A percentile compares a stretch with the other conserved stretches of the same genome.
These are phyloP conservation scores for Phrynosoma platyrhinos DNA, from an alignment of 2,113 vertebrate species.

Conservation along the genomic window DNA sequence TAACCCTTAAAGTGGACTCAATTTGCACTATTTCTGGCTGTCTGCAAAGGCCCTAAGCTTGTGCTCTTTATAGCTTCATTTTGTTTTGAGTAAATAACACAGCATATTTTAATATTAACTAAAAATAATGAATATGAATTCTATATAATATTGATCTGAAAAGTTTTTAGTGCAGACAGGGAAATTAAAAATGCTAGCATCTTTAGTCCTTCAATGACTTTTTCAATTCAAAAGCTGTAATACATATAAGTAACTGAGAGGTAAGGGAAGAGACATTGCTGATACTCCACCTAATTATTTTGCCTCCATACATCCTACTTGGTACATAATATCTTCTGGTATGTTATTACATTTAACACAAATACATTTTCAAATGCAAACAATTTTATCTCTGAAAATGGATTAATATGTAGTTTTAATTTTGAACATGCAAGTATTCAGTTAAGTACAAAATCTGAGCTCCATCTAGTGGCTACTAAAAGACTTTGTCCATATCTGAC, in stretches of 20 bases:
- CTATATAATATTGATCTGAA: background rate
- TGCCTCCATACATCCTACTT: background rate
- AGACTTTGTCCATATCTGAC: background rate
- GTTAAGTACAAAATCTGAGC: slow-evolving; percentile 15
- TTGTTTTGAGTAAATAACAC: background rate
- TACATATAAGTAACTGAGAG: background rate
- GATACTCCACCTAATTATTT: background rate
- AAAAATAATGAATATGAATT: background rate
- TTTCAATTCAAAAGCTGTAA: background rate
- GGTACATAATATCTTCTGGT: background rate
- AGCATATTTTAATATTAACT: background rate
- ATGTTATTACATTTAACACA: background rate
- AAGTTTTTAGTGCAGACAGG: background rate
- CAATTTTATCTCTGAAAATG: background rate
- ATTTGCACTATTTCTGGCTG: too few relatives aligned
- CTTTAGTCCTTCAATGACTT: background rate
- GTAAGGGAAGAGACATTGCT: background rate
- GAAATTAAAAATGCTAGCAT: background rate
- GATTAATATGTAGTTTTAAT: background rate
- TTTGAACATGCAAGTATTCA: background rate
- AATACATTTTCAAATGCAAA: background rate
- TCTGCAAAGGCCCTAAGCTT: too few relatives aligned
- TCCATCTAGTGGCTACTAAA: slow-evolving; percentile 58
- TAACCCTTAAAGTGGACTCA: too few relatives aligned
- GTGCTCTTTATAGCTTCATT: background rate